These are phyloP conservation scores for Cyaniris semiargus DNA, from an alignment of 2,888 invertebrate species.

Conservation along the genomic window DNA sequence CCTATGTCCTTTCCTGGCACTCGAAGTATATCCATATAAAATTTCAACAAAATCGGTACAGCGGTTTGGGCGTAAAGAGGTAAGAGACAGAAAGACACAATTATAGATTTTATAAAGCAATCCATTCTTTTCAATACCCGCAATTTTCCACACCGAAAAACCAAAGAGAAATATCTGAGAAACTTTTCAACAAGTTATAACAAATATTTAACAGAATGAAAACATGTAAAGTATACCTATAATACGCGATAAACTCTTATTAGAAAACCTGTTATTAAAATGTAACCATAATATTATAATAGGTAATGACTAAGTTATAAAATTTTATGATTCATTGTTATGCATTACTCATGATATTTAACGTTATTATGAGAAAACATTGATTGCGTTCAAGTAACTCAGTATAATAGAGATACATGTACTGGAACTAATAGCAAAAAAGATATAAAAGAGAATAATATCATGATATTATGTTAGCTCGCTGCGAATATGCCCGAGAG, in stretches of 20 bases:
- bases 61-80: too few species aligned
- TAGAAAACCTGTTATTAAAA: background rate
- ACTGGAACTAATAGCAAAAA: too few species aligned
- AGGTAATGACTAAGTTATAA: slow-evolving; percentile 5
- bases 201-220: background rate
- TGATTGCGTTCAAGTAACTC: background rate
- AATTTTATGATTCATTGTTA: background rate
- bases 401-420: background rate
- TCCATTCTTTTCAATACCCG: too few species aligned
- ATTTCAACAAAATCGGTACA: too few species aligned
- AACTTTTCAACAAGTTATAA: background rate
- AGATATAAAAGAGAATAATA: too few species aligned
- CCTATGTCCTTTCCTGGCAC: too few species aligned
- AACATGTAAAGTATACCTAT: background rate
- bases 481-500: too few species aligned
- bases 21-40: too few species aligned
- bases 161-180: background rate
- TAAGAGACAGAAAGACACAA: too few species aligned
- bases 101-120: too few species aligned
- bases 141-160: background rate
- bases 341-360: background rate
- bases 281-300: background rate
- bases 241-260: background rate
- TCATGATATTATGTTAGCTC: too few species aligned
- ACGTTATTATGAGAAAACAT: slow-evolving; percentile 1